Conservation (phyloP, 2,113 vertebrate species). For the Bufo gargarizans region DNA sequence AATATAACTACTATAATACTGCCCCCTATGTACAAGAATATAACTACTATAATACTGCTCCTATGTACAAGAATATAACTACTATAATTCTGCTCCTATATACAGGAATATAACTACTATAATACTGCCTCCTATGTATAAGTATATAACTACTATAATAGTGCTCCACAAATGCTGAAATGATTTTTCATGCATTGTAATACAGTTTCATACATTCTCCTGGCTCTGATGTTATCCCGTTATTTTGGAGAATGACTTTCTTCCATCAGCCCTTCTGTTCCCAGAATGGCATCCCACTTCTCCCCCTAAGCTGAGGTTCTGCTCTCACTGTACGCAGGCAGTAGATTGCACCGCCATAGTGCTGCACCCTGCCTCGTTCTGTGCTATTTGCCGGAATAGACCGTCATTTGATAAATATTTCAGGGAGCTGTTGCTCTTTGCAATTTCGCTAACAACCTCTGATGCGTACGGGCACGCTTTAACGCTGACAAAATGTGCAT, state of each 20-base stretch:
- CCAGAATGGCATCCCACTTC: background rate
- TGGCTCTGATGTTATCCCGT: background rate
- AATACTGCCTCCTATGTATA: background rate
- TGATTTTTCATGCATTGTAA: background rate
- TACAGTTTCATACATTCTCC: background rate
- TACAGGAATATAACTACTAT: background rate
- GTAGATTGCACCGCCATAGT: background rate
- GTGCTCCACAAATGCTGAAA: background rate
- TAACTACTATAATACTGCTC: conserved; percentile 3
- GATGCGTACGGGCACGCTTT: conserved; percentile 65
- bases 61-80: background rate
- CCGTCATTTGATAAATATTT: conserved; percentile 64
- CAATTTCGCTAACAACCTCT: conserved; percentile 62
- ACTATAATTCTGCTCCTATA: background rate
- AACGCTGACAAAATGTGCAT: conserved; percentile 64
- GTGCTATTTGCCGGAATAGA: conserved; percentile 68
- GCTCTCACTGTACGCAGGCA: too few species aligned
- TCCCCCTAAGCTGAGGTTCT: too few species aligned
- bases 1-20: conserved; percentile 2
- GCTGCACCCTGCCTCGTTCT: conserved; percentile 65
- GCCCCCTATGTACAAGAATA: background rate
- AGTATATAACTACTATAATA: too few species aligned
- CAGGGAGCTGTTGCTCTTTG: conserved; percentile 62
- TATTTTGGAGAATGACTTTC: background rate
- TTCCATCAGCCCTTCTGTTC: background rate